Conservation (phyloP, 2,797 vertebrate genomes). For the Bryconaethiops microstoma region DNA sequence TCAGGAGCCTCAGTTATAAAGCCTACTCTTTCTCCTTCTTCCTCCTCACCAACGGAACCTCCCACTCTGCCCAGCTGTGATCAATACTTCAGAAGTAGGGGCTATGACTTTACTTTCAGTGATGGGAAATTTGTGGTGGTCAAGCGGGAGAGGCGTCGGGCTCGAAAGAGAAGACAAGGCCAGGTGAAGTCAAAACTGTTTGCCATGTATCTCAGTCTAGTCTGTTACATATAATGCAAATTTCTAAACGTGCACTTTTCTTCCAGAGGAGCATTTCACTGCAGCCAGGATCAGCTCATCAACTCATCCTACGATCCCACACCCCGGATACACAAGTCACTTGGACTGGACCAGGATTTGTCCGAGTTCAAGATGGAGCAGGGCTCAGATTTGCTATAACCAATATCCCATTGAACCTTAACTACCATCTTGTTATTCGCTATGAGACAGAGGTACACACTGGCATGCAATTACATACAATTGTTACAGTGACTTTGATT, state of each 20-base stretch:
- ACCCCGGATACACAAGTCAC: constrained; percentile 63
- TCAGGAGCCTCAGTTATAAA: neutral
- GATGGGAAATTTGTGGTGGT: constrained; percentile 81
- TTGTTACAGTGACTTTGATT: too few species aligned
- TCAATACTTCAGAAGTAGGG: constrained; percentile 80
- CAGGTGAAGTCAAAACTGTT: constrained; percentile 55
- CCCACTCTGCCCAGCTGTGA: constrained; percentile 79
- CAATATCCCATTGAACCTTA: constrained; percentile 78
- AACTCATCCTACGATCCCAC: constrained; percentile 74
- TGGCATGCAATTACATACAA: neutral
- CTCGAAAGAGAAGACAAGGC: constrained; percentile 59
- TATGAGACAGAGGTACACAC: constrained; percentile 83
- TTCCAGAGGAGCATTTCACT: constrained; percentile 63
- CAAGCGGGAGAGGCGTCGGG: constrained; percentile 68
- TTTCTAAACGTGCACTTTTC: neutral
- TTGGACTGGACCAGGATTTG: constrained; percentile 85
- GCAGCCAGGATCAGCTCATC: constrained; percentile 62
- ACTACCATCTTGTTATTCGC: constrained; percentile 80
- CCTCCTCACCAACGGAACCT: too few species aligned
- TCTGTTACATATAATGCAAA: neutral
- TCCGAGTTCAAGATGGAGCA: constrained; percentile 72
- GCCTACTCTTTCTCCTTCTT: too few species aligned
- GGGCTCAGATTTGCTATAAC: constrained; percentile 82
- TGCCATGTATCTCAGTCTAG: neutral
- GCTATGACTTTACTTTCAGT: constrained; percentile 79